phyloP scores from a whole-genome alignment of 2,113 vertebrate genomes.

The Artemisiospiza belli region DNA sequence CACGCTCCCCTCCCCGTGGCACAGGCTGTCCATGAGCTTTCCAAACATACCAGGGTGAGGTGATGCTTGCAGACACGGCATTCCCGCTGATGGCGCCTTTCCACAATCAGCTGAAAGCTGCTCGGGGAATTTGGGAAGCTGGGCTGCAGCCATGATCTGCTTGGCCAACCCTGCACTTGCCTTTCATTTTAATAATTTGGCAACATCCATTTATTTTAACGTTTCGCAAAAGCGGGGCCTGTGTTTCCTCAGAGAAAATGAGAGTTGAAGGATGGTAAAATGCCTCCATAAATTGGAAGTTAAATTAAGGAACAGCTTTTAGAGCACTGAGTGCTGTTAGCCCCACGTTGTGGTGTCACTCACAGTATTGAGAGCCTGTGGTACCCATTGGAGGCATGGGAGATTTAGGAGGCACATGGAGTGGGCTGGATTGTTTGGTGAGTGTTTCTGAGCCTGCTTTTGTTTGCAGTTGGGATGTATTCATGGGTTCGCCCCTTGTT shows the following conservation, averaged over 20 bases:
- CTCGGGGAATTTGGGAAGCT: constrained; percentile 15
- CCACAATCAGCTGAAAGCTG: constrained; percentile 20
- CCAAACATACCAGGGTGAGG: constrained; percentile 15
- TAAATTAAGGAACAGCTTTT: not conserved
- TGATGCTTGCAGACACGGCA: not conserved
- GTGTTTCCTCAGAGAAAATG: constrained; percentile 37
- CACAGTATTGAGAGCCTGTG: not conserved
- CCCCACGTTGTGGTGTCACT: not conserved
- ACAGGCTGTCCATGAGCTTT: not conserved
- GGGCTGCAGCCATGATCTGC: constrained; percentile 11
- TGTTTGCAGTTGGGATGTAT: not conserved
- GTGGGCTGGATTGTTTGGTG: not conserved
- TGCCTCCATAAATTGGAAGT: constrained; percentile 20
- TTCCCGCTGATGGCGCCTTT: not conserved
- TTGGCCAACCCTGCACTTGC: constrained; percentile 31
- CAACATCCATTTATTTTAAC: constrained; percentile 10
- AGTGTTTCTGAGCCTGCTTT: not conserved
- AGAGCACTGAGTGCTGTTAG: not conserved
- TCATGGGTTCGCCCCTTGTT: not conserved
- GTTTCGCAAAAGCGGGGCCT: not conserved
- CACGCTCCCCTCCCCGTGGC: not conserved
- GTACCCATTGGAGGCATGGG: not conserved
- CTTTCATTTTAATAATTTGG: constrained; percentile 56
- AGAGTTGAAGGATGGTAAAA: constrained; percentile 46
- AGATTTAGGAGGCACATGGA: not conserved